Evolutionary conservation across 2,888 invertebrate genomes (phyloP).

Genomic region (Buathra laborator): DNA sequence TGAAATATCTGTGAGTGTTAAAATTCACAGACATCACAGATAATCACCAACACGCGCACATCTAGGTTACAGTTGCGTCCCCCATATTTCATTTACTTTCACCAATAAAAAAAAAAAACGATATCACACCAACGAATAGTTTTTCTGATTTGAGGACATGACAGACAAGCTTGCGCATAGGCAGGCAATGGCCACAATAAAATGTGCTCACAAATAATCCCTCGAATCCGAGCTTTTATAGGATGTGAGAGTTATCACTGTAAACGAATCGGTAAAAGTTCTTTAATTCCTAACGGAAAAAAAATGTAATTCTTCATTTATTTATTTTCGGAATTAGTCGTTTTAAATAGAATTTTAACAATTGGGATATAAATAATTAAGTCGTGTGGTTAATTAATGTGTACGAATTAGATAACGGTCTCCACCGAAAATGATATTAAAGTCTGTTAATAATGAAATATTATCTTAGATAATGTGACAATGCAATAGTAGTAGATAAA

Average conservation of each 20-base stretch:
- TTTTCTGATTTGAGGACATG: background rate
- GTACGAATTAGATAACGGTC: too few species aligned
- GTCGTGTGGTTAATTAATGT: too few species aligned
- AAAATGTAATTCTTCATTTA: too few species aligned
- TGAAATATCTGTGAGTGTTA: slow-evolving; percentile 16
- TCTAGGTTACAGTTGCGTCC: background rate
- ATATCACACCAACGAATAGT: background rate
- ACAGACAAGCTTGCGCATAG: background rate
- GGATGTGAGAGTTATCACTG: background rate
- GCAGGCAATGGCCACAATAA: background rate
- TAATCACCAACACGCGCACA: background rate
- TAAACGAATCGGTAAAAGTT: background rate
- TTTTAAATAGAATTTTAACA: too few species aligned
- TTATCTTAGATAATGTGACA: too few species aligned
- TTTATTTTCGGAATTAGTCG: too few species aligned
- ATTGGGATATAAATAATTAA: too few species aligned
- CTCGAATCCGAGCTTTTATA: background rate
- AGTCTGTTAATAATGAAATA: too few species aligned
- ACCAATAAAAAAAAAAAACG: background rate
- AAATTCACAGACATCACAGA: background rate
- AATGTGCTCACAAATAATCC: background rate
- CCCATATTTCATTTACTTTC: background rate
- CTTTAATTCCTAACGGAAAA: background rate
- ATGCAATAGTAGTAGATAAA: too few species aligned
- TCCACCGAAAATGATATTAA: too few species aligned